A percentile compares a stretch with the other conserved stretches of the same genome.
Conservation (phyloP, 2,113 vertebrate species). For the Heteronetta atricapilla region DNA sequence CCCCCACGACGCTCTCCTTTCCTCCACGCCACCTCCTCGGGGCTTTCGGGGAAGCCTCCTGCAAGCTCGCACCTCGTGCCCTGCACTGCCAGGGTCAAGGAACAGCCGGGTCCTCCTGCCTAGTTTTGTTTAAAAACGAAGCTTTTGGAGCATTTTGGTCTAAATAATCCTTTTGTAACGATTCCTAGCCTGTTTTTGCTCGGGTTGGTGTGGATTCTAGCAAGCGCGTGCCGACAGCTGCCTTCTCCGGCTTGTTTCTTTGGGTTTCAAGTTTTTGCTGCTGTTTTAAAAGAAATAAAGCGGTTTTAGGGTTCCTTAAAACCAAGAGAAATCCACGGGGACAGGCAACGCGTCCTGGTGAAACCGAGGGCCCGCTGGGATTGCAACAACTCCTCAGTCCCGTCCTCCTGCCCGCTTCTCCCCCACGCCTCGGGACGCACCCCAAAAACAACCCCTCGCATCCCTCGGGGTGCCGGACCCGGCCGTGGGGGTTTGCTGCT, state of each 20-base stretch:
- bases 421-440: rapidly evolving
- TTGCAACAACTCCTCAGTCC: neutral
- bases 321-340: neutral
- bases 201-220: neutral
- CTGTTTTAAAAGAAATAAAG: neutral
- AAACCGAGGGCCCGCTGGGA: neutral
- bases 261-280: neutral
- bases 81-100: too few relatives aligned
- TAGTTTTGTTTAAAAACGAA: neutral
- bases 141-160: neutral
- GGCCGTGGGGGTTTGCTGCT: rapidly evolving
- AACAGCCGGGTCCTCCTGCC: neutral
- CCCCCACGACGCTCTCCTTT: neutral
- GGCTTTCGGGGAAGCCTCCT: neutral
- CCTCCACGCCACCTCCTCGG: neutral
- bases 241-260: neutral
- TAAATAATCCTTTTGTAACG: too few relatives aligned
- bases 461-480: neutral
- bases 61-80: neutral
- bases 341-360: neutral
- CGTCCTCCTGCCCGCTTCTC: neutral
- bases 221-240: neutral
- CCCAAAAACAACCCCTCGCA: neutral
- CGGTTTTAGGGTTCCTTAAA: neutral
- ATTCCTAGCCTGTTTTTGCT: neutral